These are phyloP conservation scores for Fragum sueziense DNA, from an alignment of 2,888 invertebrate genomes.

Conservation along the genomic window DNA sequence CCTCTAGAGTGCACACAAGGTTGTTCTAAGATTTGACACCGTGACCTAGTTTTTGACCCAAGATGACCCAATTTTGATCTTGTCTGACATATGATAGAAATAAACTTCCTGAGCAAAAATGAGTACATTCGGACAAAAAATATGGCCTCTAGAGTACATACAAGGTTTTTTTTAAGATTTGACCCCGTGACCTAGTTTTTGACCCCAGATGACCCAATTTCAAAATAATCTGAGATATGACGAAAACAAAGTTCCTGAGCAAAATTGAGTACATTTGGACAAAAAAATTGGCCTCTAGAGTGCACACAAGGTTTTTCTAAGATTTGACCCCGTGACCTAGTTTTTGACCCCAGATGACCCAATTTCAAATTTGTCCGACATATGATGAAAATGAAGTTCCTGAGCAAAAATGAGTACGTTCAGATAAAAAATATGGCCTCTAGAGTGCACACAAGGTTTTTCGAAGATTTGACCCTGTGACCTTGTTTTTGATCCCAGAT, in stretches of 20 bases:
- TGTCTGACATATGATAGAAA: slow-evolving; percentile 5
- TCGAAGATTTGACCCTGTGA: too few relatives aligned
- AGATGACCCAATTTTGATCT: background rate
- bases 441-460: too few relatives aligned
- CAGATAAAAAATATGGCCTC: too few relatives aligned
- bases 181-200: slow-evolving; percentile 1
- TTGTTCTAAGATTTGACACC: background rate
- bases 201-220: slow-evolving; percentile 2
- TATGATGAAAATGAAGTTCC: too few relatives aligned
- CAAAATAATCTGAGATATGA: slow-evolving; percentile 9
- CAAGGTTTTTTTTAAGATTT: slow-evolving; percentile 12
- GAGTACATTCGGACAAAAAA: background rate
- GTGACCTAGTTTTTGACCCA: slow-evolving; percentile 4
- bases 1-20: too few relatives aligned
- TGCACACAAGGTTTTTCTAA: too few relatives aligned
- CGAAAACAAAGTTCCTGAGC: background rate
- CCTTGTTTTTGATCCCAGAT: too few relatives aligned
- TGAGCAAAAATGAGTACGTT: too few relatives aligned
- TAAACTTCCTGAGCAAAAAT: slow-evolving; percentile 8
- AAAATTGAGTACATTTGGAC: slow-evolving; percentile 5
- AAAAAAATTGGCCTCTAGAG: background rate
- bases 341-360: too few relatives aligned
- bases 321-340: too few relatives aligned
- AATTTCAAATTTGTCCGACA: too few relatives aligned
- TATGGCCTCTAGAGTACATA: background rate